These are phyloP conservation scores for Astur gentilis DNA, from an alignment of 2,113 vertebrate species.

Conservation along the genomic window DNA sequence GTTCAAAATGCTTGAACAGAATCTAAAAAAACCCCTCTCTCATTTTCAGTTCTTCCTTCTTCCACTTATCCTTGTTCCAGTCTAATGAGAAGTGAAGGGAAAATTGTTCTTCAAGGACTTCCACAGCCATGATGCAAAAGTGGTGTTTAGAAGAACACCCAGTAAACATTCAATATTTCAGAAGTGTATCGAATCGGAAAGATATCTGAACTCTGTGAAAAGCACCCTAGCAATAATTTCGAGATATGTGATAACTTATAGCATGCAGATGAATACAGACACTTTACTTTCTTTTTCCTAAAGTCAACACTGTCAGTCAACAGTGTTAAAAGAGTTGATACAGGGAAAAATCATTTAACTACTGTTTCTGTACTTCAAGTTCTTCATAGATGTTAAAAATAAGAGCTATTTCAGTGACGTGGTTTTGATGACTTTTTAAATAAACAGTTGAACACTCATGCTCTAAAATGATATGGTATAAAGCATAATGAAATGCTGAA, in stretches of 20 bases:
- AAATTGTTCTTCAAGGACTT: neutral
- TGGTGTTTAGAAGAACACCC: neutral
- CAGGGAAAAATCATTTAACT: neutral
- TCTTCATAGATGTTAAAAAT: neutral
- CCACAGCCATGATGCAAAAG: neutral
- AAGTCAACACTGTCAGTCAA: neutral
- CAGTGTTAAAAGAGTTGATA: neutral
- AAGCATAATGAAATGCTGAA: neutral
- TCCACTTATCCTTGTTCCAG: neutral
- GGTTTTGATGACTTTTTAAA: neutral
- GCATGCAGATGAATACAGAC: neutral
- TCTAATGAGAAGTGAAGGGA: neutral
- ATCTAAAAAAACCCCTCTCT: neutral
- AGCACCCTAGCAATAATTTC: neutral
- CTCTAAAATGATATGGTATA: neutral
- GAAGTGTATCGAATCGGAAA: neutral
- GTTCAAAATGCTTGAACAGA: neutral
- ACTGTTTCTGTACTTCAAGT: neutral
- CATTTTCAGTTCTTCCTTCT: neutral
- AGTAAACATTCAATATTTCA: neutral
- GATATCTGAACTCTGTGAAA: neutral
- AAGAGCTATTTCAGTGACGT: neutral
- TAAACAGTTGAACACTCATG: neutral
- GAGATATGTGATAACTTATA: accelerated
- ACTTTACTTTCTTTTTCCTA: neutral